phyloP scores from a whole-genome alignment of 2,797 vertebrate species.

The Acipenser transmontanus region DNA sequence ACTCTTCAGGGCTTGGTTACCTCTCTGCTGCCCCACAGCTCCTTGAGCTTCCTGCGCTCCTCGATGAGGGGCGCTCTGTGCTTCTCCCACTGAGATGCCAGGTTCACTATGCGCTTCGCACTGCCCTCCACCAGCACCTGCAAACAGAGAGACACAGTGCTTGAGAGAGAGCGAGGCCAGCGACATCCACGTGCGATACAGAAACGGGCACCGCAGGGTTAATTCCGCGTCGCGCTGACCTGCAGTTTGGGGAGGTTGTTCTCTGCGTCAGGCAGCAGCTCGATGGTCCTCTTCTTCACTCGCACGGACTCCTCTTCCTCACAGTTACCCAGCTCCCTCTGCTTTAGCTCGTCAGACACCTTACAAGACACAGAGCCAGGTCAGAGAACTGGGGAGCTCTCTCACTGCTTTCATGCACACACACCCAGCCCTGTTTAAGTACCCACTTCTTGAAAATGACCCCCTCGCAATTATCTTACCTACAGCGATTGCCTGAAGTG shows the following conservation, averaged over 20 bases:
- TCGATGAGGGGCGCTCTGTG: constrained; percentile 76
- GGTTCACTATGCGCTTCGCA: constrained; percentile 65
- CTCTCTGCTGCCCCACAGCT: constrained; percentile 70
- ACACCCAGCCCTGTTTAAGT: background rate
- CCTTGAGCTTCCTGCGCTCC: constrained; percentile 71
- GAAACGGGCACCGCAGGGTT: background rate
- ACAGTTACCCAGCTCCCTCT: constrained; percentile 50
- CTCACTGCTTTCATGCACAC: no score
- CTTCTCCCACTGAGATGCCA: constrained; percentile 85
- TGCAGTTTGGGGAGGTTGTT: constrained; percentile 74
- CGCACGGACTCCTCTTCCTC: constrained; percentile 58
- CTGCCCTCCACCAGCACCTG: constrained; percentile 75
- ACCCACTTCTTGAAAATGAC: background rate
- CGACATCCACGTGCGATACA: background rate
- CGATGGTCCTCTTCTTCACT: constrained; percentile 70
- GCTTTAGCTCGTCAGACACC: constrained; percentile 65
- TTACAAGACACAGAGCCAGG: constrained; percentile 30
- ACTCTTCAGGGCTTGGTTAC: constrained; percentile 39
- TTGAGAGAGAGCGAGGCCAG: background rate
- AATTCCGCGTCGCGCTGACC: constrained; percentile 45
- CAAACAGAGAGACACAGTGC: constrained; percentile 15
- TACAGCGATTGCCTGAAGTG: no score
- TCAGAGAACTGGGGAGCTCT: background rate
- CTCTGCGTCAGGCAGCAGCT: constrained; percentile 70
- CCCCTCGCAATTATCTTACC: background rate